A percentile compares a stretch with the other conserved stretches of the same genome.
Conservation (phyloP, 2,113 vertebrate genomes). For the Periophthalmus modestus region DNA sequence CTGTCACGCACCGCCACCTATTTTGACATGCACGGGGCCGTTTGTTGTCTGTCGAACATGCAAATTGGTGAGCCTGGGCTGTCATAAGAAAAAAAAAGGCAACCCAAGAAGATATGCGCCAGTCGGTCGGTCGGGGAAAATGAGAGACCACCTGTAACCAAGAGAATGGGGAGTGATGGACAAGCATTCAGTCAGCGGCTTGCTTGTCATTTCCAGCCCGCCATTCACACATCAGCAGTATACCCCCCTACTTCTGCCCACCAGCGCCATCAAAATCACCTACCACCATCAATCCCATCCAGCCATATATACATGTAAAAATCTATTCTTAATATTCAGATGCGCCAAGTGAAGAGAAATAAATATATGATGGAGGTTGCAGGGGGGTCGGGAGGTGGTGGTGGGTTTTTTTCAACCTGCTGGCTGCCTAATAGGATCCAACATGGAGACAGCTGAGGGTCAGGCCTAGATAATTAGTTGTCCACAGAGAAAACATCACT, state of each 20-base stretch:
- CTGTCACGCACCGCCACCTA: constrained; percentile 99
- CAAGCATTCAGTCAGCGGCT: constrained; percentile 91
- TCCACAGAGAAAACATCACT: constrained; percentile 84
- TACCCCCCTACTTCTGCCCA: constrained; percentile 41
- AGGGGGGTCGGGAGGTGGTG: constrained; percentile 58
- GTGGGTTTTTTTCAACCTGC: constrained; percentile 85
- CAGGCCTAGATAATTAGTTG: constrained; percentile 94
- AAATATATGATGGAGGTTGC: constrained; percentile 70
- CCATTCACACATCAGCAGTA: constrained; percentile 86
- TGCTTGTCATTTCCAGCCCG: constrained; percentile 87
- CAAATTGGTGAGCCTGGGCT: constrained; percentile 98
- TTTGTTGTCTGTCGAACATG: constrained; percentile 99
- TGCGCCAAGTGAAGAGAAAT: constrained; percentile 93
- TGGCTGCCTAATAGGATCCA: constrained; percentile 94
- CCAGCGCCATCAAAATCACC: constrained; percentile 84
- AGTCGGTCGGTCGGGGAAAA: constrained; percentile 85
- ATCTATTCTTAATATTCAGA: constrained; percentile 99
- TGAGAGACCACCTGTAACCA: constrained; percentile 99
- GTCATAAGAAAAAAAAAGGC: constrained; percentile 88
- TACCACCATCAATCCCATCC: constrained; percentile 69
- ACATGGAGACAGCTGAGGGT: constrained; percentile 95
- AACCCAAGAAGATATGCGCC: constrained; percentile 87
- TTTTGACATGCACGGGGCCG: constrained; percentile 99
- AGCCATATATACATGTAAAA: constrained; percentile 88
- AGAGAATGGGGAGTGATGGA: constrained; percentile 97